Base-by-base conservation (phyloP, 2,113 vertebrate genomes). In the Lontra canadensis region DNA sequence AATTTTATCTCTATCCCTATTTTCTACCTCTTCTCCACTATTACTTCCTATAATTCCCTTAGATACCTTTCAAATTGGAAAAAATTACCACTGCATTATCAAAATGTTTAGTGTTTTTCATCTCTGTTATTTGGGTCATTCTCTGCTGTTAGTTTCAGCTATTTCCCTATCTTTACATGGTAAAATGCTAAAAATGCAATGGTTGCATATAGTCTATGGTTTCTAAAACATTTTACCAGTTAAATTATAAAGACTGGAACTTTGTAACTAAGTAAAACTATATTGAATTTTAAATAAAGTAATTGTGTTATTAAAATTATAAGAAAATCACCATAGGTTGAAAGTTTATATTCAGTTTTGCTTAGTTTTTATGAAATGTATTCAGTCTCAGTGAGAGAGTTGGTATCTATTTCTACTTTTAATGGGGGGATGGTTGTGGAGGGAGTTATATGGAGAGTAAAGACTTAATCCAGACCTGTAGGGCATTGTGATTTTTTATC, bases 281-380 rank as follows among this genome's bases (percentile, higher is more conserved):
- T 34, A 87, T 4, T 82, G 17, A 82, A 69, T 82, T 92, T 98
- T 92, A 92, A 92, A 65, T 76, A 76, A 47, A 57, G 25, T 57
- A 92, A 3, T 49, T 67, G 1, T 39, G 1, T 92, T 83, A 78
- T 69, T 80, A 20, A 63, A 90, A 93, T 95, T 47, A 61, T 6
- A 78, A 80, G 84, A 83, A 20, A 84, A 80, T 88, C 29, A 88
- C 1, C 9, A 1, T 49, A 78, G 10, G 0, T 25, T 86, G 34
- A 86, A 89, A 82, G 4, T 71, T 25, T 39, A 44, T 95, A 29
- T 94, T 93, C 17, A n/a, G 6, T 73, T 76, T 90, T 83, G 14
- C 26, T 76, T 23, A 73, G 20, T 71, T 96, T 57, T 83, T 14
- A 34, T 61, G 42, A 39, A 52, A 65, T 80, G n/a, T 59, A 59